A percentile compares a stretch with the other conserved stretches of the same genome.
These are phyloP conservation scores for Elanus axillaris DNA, from an alignment of 2,113 vertebrate species.

Conservation along the genomic window DNA sequence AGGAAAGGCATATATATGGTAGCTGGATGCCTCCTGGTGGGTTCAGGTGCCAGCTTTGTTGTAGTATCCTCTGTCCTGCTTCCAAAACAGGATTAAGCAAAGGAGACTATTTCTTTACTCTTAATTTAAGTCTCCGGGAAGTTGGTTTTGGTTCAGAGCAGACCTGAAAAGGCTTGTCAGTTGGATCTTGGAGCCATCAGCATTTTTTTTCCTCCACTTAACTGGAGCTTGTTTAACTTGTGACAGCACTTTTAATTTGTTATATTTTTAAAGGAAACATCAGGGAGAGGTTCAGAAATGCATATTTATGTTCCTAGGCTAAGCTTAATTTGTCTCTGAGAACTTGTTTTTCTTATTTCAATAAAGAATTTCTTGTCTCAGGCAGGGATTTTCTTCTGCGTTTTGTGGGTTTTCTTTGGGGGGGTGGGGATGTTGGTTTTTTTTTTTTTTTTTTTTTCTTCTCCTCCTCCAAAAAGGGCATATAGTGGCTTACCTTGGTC, in stretches of 20 bases:
- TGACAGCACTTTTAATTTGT: not conserved
- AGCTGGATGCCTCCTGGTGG: not conserved
- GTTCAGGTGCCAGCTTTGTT: not conserved
- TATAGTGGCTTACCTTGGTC: not conserved
- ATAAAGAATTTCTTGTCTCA: not conserved
- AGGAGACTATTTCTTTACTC: not conserved
- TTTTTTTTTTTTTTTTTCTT: not conserved
- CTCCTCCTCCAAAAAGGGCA: not conserved
- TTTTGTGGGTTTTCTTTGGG: rapidly evolving
- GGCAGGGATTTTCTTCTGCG: not conserved
- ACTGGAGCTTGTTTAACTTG: not conserved
- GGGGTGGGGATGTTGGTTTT: not conserved
- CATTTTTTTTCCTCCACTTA: not conserved
- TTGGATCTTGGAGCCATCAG: not conserved
- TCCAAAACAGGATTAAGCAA: not conserved
- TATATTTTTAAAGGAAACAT: not conserved
- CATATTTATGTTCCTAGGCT: not conserved
- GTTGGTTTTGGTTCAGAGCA: not conserved
- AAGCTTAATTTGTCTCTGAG: not conserved
- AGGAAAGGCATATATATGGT: not conserved
- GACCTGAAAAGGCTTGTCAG: conserved; percentile 23
- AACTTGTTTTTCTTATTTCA: not conserved
- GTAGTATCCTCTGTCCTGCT: not conserved
- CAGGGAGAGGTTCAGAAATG: not conserved
- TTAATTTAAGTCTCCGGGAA: not conserved